Percentiles rank a stretch among this genome's conserved stretches.
phyloP scores from a whole-genome alignment of 2,113 vertebrate species.

The Urocitellus parryii region DNA sequence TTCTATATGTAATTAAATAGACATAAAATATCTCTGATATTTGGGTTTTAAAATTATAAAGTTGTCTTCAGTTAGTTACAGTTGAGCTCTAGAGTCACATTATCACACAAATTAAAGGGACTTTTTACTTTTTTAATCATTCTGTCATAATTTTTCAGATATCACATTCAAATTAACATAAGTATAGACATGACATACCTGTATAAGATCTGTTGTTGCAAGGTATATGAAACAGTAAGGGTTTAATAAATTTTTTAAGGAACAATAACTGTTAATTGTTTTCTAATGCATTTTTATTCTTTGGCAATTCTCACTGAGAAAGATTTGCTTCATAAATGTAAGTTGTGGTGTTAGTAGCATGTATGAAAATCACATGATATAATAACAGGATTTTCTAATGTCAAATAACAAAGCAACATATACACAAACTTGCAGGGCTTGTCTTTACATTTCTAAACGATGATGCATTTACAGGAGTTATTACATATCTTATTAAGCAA shows the following conservation, averaged over 20 bases:
- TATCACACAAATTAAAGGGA: background rate
- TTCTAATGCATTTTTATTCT: background rate
- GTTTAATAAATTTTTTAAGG: background rate
- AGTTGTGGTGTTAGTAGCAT: background rate
- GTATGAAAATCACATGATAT: background rate
- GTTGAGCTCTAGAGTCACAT: background rate
- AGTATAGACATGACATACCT: background rate
- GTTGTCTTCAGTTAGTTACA: background rate
- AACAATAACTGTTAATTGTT: slow-evolving; percentile 18
- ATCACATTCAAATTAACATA: background rate
- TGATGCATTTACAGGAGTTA: background rate
- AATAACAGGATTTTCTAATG: background rate
- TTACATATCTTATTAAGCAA: background rate
- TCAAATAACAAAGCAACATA: background rate
- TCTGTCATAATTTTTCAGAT: background rate
- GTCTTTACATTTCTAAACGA: background rate
- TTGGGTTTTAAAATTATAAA: background rate
- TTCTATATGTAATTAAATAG: background rate
- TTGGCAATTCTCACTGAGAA: background rate
- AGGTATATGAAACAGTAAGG: background rate
- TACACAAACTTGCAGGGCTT: background rate
- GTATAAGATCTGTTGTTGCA: background rate
- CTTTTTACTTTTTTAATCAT: background rate
- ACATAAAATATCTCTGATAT: background rate
- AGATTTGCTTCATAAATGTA: background rate